Evolutionary conservation across 2,113 vertebrate species (phyloP), one percentile per base, ranked within the genome.

Genomic region (Lepisosteus oculatus): DNA sequence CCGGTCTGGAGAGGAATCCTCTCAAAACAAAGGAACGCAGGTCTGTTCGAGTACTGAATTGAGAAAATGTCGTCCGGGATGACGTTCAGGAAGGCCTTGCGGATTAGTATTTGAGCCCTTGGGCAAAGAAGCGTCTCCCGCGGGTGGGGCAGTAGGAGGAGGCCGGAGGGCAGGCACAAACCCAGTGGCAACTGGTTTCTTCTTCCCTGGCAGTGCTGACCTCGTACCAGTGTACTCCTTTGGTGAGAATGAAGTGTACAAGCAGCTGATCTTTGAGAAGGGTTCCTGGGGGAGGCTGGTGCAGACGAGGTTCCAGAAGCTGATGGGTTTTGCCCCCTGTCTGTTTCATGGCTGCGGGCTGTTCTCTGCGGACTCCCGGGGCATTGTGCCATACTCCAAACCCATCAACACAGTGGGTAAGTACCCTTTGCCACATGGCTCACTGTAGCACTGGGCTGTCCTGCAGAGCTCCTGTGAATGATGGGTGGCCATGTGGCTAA

Each of bases 141-240:
- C 17, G 17, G 17, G 17, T 29, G 17, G 17, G 17, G 17, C 17
- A 29, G 17, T 29, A 29, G 17, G 17, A 29, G 17, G 1, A 29
- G 17, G 0, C 17, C 1, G 17, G 17, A 29, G 17, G 17, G 17
- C 17, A 29, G 0, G 17, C 1, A 29, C 17, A 29, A 29, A 29
- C 17, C 17, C 17, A 29, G 17, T 29, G 17, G 17, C 71, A 72
- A 77, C 59, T 70, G 54, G 61, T 69, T 75, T n/a, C 71, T 3
- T 69, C 15, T 76, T 57, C 55, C 15, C 65, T 47, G 57, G 54
- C 79, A 99, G 97, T 5, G 93, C 97, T 0, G 96, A 99, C 79
- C 85, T 99, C 81, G 97, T 99, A 75, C 97, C 97, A 0, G 92
- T 93, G 42, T 99, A 96, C 78, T 97, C 97, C 3, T 99, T 98